phyloP scores from a whole-genome alignment of 2,113 vertebrate species.

The Rousettus leschenaultii region DNA sequence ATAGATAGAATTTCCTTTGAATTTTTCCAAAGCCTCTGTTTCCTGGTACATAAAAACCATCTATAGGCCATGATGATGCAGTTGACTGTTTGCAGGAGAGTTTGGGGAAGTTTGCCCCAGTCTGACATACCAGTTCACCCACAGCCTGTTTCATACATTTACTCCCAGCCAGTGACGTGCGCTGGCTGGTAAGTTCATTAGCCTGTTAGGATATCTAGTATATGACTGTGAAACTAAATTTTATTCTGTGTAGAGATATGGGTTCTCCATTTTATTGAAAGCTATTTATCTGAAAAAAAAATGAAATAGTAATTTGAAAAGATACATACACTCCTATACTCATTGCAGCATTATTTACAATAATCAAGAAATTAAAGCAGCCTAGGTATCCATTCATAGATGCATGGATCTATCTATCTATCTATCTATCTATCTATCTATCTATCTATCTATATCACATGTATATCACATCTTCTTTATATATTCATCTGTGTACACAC shows the following conservation, averaged over 20 bases:
- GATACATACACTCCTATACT: neutral
- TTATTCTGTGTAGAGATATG: neutral
- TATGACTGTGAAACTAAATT: neutral
- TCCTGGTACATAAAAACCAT: neutral
- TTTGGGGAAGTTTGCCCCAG: neutral
- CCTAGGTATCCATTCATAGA: too few relatives aligned
- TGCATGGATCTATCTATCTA: too few relatives aligned
- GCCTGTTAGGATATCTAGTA: neutral
- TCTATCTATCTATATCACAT: too few relatives aligned
- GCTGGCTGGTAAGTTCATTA: neutral
- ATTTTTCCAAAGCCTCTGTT: neutral
- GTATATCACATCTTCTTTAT: too few relatives aligned
- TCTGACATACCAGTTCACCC: neutral
- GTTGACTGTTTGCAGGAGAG: neutral
- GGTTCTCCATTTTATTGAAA: neutral
- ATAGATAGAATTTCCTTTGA: neutral
- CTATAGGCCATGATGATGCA: neutral
- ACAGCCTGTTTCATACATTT: neutral
- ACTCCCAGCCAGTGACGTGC: neutral
- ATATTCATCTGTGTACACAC: too few relatives aligned
- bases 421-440: too few relatives aligned
- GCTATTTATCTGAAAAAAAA: neutral
- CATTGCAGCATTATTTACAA: neutral
- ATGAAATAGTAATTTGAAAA: neutral
- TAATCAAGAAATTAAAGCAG: neutral